phyloP scores from a whole-genome alignment of 2,888 invertebrate genomes.

The Nudaria mundana region DNA sequence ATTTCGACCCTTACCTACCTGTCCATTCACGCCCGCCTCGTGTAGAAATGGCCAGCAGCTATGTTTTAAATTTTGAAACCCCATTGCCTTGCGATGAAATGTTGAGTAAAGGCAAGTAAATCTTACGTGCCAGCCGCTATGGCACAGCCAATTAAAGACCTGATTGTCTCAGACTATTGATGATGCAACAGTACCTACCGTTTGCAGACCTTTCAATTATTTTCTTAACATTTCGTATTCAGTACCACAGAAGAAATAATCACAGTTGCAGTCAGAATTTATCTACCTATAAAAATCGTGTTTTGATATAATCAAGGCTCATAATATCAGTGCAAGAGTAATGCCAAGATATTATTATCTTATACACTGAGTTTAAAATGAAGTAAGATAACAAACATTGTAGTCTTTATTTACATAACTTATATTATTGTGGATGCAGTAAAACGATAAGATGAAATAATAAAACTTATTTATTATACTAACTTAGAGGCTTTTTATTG shows the following conservation, averaged over 20 bases:
- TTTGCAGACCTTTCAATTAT: neutral
- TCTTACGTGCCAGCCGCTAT: too few species aligned
- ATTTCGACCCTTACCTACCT: too few species aligned
- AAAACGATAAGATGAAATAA: slow-evolving; percentile 27
- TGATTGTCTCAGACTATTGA: too few species aligned
- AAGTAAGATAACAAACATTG: slow-evolving; percentile 10
- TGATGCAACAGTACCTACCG: too few species aligned
- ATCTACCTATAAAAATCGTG: neutral
- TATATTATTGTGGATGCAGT: slow-evolving; percentile 20
- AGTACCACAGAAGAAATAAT: slow-evolving; percentile 13
- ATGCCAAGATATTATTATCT: slow-evolving; percentile 11
- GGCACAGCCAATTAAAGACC: too few species aligned
- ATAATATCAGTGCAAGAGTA: neutral
- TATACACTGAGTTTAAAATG: slow-evolving; percentile 5
- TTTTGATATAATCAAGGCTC: neutral
- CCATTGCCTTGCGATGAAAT: too few species aligned
- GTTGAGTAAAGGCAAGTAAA: too few species aligned
- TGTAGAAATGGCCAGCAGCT: too few species aligned
- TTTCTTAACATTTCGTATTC: slow-evolving; percentile 11
- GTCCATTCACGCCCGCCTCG: too few species aligned
- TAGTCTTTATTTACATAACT: slow-evolving; percentile 4
- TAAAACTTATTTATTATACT: slow-evolving; percentile 33
- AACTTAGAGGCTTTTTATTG: slow-evolving; percentile 51
- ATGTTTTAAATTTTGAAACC: too few species aligned
- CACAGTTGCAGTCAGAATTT: too few species aligned